Evolutionary conservation across 2,113 vertebrate genomes (phyloP).

Genomic region (Lampris megalopsis): DNA sequence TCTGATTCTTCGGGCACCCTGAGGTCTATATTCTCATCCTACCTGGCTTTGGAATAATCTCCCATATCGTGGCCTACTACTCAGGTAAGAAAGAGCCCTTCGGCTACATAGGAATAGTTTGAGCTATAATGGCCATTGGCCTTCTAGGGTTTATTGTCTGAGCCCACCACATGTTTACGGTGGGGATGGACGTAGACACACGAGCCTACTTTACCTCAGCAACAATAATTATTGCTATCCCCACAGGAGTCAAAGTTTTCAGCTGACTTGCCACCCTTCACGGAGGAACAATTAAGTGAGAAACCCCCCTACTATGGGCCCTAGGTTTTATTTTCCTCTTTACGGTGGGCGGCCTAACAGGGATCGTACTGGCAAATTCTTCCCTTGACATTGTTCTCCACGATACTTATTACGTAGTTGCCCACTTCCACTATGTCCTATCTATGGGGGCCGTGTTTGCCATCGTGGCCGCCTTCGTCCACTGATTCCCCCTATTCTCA

Average conservation of each 20-base stretch:
- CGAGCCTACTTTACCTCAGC: slow-evolving; percentile 67
- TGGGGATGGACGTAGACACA: slow-evolving; percentile 51
- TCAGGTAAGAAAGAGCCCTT: slow-evolving; percentile 61
- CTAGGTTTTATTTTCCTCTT: slow-evolving; percentile 55
- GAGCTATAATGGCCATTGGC: slow-evolving; percentile 62
- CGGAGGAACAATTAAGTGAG: slow-evolving; percentile 52
- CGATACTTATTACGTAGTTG: slow-evolving; percentile 59
- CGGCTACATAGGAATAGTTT: slow-evolving; percentile 58
- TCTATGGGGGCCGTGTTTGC: slow-evolving; percentile 46
- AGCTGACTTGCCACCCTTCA: slow-evolving; percentile 42
- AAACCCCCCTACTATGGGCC: slow-evolving; percentile 44
- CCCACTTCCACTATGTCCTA: slow-evolving; percentile 52
- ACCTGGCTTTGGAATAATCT: slow-evolving; percentile 60
- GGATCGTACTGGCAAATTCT: slow-evolving; percentile 52
- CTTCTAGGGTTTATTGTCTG: slow-evolving; percentile 45
- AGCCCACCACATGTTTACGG: slow-evolving; percentile 66
- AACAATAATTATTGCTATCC: slow-evolving; percentile 68
- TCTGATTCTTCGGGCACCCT: slow-evolving; percentile 53
- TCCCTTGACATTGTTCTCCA: slow-evolving; percentile 51
- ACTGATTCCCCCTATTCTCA: slow-evolving; percentile 43
- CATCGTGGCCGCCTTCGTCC: slow-evolving; percentile 25
- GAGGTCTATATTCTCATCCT: slow-evolving; percentile 59
- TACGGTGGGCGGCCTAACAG: slow-evolving; percentile 41
- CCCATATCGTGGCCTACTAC: slow-evolving; percentile 46
- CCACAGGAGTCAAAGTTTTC: slow-evolving; percentile 45